Base-by-base conservation (phyloP, 2,888 invertebrate genomes). In the Lycophotia porphyrea region DNA sequence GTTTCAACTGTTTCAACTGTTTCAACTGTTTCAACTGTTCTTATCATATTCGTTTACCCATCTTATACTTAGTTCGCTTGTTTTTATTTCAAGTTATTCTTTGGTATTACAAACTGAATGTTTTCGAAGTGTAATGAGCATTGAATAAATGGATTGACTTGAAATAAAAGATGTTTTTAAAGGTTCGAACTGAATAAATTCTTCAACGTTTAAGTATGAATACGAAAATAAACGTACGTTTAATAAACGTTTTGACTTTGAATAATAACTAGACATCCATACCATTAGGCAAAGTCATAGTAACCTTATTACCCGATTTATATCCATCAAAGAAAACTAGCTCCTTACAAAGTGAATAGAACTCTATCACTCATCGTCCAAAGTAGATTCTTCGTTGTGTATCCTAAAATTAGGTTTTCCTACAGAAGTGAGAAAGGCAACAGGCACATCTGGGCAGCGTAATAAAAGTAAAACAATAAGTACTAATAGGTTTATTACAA, bases 401-500 rank as follows among this genome's bases (percentile, higher is more conserved):
- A 1, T 42, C 27, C 21, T 31, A 24, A 66, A 73, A 75, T 63
- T 52, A 69, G 71, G 52, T 74, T 70, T 70, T 67, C 44, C 71
- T 58, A 63, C 39, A 70, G 71, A 47, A 70, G 68, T 60, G 65
- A 34, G 44, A 44, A 78, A 75, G 78, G 86, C 81, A 87, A 84
- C 72, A 74, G 77, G 68, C 76, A 79, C 86, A 87, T 87, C 87
- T 86, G 85, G 72, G 58, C 58, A 44, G 34, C 21, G 77, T 77
- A 71, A 70, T 80, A 78, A 79, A 86, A 85, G 74, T 84, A 83
- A 82, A 78, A 79, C 72, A 81, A 81, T 84, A 82, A 78, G 74
- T 83, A 83, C 79, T 86, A 86, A 88, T 80, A 84, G 71, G 70
- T 86, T 88, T 88, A 85, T 82, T 80, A 81, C 73, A 68, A 52